Base-by-base conservation (phyloP, 2,113 vertebrate genomes). In the Lepidothrix coronata region DNA sequence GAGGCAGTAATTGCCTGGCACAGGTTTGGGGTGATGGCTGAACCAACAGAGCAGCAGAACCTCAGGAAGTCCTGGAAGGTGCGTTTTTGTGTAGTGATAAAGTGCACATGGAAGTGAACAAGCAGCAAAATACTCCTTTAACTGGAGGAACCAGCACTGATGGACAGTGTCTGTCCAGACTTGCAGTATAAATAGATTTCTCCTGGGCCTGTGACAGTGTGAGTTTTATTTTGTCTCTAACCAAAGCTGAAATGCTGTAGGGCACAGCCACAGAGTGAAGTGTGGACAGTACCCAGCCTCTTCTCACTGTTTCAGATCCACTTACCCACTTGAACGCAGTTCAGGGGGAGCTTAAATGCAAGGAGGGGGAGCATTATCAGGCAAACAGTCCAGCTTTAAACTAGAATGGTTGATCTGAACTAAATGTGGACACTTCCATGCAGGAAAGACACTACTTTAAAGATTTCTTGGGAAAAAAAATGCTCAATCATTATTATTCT, bases 261-360 rank as follows among this genome's bases (percentile, higher is more conserved):
- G 41, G 63, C 59, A 92, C 4, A 70, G 28, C 2, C 5, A 1
- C 11, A 22, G 11, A 24, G 22, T 18, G 12, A 14, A 35, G 6
- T 0, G 0, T 13, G 41, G 21, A 20, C n/a, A 31, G 23, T 11
- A 8, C 1, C 2, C 1, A 6, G 11, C 8, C 37, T 73, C 51
- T 71, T 59, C 30, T 30, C 76, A 41, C 16, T 75, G 31, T 11
- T 83, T 79, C 41, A 41, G 15, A 28, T 28, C 51, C n/a, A 8
- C 51, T 12, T 37, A 11, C 19, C 33, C 58, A 13, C 5, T 22
- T 30, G 22, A 68, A 49, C 30, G 21, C 11, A 41, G 22, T 16
- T 70, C 67, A 90, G 59, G 68, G 19, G 20, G 17, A 78, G 10
- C 18, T n/a, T 30, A 43, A 66, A 79, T 27, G 17, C 25, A 55